Base-by-base conservation (phyloP, 2,113 vertebrate genomes). In the Pseudopipra pipra region DNA sequence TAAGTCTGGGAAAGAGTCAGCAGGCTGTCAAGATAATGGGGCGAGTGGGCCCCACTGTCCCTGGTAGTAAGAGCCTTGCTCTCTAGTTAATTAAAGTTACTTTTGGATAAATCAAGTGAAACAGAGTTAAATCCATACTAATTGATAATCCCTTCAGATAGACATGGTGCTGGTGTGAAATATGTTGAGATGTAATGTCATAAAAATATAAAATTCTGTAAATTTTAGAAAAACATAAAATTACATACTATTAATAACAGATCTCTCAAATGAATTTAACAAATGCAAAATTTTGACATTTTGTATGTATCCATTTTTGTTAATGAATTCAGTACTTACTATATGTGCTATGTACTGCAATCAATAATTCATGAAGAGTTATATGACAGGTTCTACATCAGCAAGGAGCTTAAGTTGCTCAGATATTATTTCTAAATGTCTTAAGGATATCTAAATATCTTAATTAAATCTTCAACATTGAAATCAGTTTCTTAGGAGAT, bases 11-110 rank as follows among this genome's bases (percentile, higher is more conserved):
- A 43, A 74, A 51, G 31, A 12, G 18, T 24, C 21, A 44, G 24
- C 10, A 79, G 18, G 24, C 31, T 66, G 6, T 9, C 20, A 14
- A 41, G 17, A 51, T 71, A 41, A 33, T 55, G 19, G 16, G 46
- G 28, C 2, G 2, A 6, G 12, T 16, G 11, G 9, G 27, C 10
- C 6, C 28, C 5, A 5, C 20, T 78, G n/a, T 15, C 16, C 5
- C 11, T 41, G 7, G 11, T 46, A 51, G 22, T 30, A 51, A 75
- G 6, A 79, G 1, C 18, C 19, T 23, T 51, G 6, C 15, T 62
- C 11, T 76, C 52, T 47, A 71, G 55, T 15, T 22, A 21, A 74
- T 41, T 66, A 44, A 82, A 44, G 49, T 49, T 78, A 73, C 25
- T 47, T 79, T 70, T 52, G 14, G 12, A 44, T 70, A 70, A 78